Evolutionary conservation across 2,113 vertebrate species (phyloP).

Genomic region (Dendropsophus ebraccatus): DNA sequence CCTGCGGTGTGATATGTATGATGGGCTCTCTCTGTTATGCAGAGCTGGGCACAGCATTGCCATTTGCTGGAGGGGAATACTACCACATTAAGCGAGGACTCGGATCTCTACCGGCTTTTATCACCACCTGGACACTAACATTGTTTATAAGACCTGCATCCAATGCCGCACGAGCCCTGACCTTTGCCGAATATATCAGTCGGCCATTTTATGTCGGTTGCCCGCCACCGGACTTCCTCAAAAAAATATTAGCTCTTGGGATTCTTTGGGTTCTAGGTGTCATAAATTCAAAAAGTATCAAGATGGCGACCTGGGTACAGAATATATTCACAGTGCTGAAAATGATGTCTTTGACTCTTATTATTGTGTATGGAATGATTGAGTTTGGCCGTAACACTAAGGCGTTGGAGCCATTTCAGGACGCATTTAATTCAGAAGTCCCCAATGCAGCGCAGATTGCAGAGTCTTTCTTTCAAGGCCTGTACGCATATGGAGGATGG

Average conservation of each 20-base stretch:
- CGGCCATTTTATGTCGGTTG: constrained; percentile 71
- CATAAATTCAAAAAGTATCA: constrained; percentile 67
- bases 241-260: constrained; percentile 70
- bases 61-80: constrained; percentile 66
- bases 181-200: constrained; percentile 67
- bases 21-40: constrained; percentile 69
- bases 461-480: constrained; percentile 72
- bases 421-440: constrained; percentile 64
- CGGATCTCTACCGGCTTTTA: constrained; percentile 63
- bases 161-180: constrained; percentile 67
- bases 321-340: constrained; percentile 69
- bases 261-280: constrained; percentile 70
- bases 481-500: constrained; percentile 70
- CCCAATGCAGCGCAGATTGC: constrained; percentile 63
- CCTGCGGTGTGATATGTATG: constrained; percentile 63
- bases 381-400: constrained; percentile 63
- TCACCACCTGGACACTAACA: constrained; percentile 66
- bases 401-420: constrained; percentile 63
- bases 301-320: constrained; percentile 68
- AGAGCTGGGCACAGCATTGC: constrained; percentile 66
- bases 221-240: constrained; percentile 64
- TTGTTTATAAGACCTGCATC: constrained; percentile 63
- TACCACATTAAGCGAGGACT: constrained; percentile 72
- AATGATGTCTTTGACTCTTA: constrained; percentile 66
- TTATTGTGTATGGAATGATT: constrained; percentile 63